Evolutionary conservation across 2,113 vertebrate species (phyloP), one percentile per base, ranked within the genome.

Genomic region (Phaethon lepturus): DNA sequence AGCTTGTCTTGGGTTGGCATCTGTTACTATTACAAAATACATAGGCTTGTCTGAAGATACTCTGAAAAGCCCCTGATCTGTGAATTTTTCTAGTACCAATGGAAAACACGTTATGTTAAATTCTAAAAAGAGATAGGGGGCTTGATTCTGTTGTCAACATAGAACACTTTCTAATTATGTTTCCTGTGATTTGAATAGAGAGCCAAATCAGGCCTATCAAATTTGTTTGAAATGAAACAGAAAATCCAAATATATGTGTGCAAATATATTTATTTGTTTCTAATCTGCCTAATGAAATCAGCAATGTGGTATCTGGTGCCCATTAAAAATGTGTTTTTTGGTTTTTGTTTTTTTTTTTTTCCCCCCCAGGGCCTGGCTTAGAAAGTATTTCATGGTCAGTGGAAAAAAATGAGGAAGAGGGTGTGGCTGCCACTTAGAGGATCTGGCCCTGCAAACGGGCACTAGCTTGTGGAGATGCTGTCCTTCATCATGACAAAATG

Each of bases 371-470:
- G 80, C 56, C 84, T 83, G 94, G 40, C 53, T 94, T 69, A 50
- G 49, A 87, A 93, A 76, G 12, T 85, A 33, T 94, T 93, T 91
- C n/a, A 66, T 69, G 74, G 58, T 91, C 86, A 93, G 76, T 76
- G 73, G 56, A 28, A 82, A 97, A 94, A 95, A 85, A 86, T 94
- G 94, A 91, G 94, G 71, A 91, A 89, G 90, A 94, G 91, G 91
- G 91, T 95, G 96, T 85, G 91, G 88, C 53, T 84, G 91, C 59
- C 0, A 3, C 75, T 88, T 50, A 42, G 66, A 87, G 40, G 55
- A 50, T 88, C 79, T 92, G 80, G 79, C 79, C 52, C 14, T 49
- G 79, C 53, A 64, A 29, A 81, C 0, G 10, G 86, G 53, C 81
- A 45, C 42, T 64, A 16, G 25, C 58, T 68, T 29, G 13, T 28